Conservation (phyloP, 2,888 invertebrate genomes). For the Caenorhabditis panamensis region DNA sequence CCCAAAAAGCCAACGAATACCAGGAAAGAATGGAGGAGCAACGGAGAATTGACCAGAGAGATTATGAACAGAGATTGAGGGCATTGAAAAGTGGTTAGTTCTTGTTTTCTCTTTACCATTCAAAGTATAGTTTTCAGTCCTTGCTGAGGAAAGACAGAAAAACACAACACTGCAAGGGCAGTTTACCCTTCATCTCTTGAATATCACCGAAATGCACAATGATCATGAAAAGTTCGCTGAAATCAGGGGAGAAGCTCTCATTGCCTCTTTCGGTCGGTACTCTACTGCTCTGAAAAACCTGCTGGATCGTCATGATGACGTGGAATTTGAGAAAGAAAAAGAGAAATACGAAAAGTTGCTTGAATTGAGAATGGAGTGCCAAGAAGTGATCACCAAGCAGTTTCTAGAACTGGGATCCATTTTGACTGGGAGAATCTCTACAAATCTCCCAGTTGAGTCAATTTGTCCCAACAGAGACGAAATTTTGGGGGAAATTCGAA, state of each 20-base stretch:
- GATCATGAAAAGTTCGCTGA: constrained; percentile 3
- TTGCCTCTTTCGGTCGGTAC: not conserved
- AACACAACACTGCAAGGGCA: not conserved
- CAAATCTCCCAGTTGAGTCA: not conserved
- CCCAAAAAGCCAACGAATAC: not conserved
- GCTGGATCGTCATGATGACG: constrained; percentile 11
- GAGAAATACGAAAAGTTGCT: not conserved
- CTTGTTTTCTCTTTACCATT: too few relatives aligned
- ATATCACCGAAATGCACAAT: not conserved
- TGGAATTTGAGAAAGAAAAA: not conserved
- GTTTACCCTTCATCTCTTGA: not conserved
- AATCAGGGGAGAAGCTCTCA: constrained; percentile 1
- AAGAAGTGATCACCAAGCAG: not conserved
- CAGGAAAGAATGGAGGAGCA: constrained; percentile 5
- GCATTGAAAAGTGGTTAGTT: not conserved
- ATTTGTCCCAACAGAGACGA: not conserved
- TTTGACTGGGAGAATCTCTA: not conserved
- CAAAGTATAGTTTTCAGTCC: not conserved
- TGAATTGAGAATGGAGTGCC: not conserved
- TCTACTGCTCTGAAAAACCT: constrained; percentile 1
- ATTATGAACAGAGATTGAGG: not conserved
- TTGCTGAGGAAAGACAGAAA: not conserved
- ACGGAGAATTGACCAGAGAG: not conserved
- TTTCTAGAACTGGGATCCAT: not conserved
- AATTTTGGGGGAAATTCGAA: not conserved